phyloP scores from a whole-genome alignment of 1,140 invertebrate genomes.

The Euglossa dilemma region DNA sequence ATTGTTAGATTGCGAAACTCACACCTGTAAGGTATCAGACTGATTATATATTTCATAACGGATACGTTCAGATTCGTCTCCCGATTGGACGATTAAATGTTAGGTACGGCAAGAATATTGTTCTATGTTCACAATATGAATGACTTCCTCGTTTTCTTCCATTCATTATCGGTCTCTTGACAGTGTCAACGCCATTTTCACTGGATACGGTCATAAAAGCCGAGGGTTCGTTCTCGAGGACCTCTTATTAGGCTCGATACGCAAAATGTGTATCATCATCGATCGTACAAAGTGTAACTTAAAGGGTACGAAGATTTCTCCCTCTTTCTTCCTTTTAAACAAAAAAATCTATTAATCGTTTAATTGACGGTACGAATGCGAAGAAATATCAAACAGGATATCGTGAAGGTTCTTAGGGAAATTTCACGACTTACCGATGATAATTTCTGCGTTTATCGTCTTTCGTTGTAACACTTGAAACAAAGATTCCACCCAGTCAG shows the following conservation, averaged over 20 bases:
- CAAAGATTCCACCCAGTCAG: slow-evolving; percentile 37
- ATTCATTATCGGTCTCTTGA: neutral
- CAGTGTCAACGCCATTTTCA: neutral
- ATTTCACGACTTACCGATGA: neutral
- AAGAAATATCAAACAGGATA: neutral
- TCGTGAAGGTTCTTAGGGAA: neutral
- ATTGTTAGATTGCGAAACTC: neutral
- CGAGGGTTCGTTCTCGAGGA: neutral
- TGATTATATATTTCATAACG: neutral
- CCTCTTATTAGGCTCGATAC: slow-evolving; percentile 9
- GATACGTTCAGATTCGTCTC: slow-evolving; percentile 1
- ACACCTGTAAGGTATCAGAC: neutral
- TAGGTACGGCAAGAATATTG: slow-evolving; percentile 20
- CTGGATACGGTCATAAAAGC: slow-evolving; percentile 2
- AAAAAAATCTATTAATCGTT: slow-evolving; percentile 2
- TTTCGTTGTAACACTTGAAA: slow-evolving; percentile 59
- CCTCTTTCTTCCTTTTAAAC: neutral
- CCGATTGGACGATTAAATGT: slow-evolving; percentile 22
- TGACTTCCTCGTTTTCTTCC: neutral
- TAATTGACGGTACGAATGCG: slow-evolving; percentile 37
- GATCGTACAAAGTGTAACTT: slow-evolving; percentile 23
- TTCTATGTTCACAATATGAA: neutral
- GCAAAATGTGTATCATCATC: neutral
- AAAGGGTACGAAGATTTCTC: neutral
- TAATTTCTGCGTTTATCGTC: slow-evolving; percentile 8